Evolutionary conservation across 1,140 invertebrate species (phyloP), one percentile per base, ranked within the genome.

Genomic region (Oedothorax gibbosus): DNA sequence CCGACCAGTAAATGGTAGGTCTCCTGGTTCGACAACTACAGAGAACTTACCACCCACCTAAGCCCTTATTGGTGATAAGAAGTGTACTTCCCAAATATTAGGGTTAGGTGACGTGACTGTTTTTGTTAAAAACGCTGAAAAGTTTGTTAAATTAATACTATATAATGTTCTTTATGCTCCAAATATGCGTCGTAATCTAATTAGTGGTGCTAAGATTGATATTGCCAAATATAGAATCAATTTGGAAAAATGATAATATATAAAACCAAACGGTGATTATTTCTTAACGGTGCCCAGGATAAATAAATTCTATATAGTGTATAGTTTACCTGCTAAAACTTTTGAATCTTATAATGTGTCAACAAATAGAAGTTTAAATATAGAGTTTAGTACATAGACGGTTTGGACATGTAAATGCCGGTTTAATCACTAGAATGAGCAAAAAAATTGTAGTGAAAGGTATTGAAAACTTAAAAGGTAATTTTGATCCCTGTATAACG

Each of bases 321-420:
- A 50, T 56, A 5, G 11, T 12, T 50, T 91, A 3, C 89, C 89
- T 87, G 60, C 20, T 11, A 18, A 68, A n/a, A 68, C 1, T 0
- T 11, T 15, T 18, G 14, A 11, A 11, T 18, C 11, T 11, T 18
- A 18, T 15, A 21, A 21, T 11, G 20, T 11, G 7, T 2, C 20
- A 21, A 11, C 21, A 21, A 11, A 11, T 11, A 21, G 3, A 21
- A 68, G 14, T 11, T 11, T 18, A 21, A 15, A 10, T 21, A n/a
- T 68, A 68, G 21, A 11, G 14, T 3, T 21, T 2, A 68, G 11
- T 11, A 21, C 14, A 18, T 21, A 68, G 20, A 18, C 11, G 65
- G 2, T 68, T 18, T 68, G 65, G 11, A 18, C 20, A 21, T 68
- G 21, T 18, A 11, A 68, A 11, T 18, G 15, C 14, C 3, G 20